Conservation (phyloP, 2,888 invertebrate genomes). For the Neelides folsomi region DNA sequence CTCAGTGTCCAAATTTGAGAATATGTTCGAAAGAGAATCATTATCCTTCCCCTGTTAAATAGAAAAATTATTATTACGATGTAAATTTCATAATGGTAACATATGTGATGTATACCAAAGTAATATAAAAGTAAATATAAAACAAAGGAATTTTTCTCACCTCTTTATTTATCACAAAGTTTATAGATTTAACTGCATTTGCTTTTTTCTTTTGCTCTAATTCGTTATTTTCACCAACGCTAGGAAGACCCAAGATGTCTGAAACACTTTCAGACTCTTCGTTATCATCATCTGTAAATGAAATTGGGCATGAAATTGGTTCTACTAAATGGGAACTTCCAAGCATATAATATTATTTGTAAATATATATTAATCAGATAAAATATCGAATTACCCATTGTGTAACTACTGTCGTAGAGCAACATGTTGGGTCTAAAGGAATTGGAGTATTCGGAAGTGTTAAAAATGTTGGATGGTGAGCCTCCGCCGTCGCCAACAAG, state of each 20-base stretch:
- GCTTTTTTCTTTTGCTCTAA: constrained; percentile 48
- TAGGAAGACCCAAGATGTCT: no score
- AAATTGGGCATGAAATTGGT: neutral
- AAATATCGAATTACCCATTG: no score
- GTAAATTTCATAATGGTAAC: neutral
- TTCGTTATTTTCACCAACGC: constrained; percentile 19
- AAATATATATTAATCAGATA: no score
- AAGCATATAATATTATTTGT: no score
- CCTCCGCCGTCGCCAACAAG: constrained; percentile 2
- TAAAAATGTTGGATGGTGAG: neutral
- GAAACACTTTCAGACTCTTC: constrained; percentile 31
- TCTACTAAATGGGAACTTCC: neutral
- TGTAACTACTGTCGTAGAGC: no score
- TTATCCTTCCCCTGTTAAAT: constrained; percentile 24
- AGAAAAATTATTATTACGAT: neutral
- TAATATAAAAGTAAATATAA: neutral
- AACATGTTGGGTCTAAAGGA: neutral
- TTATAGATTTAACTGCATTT: constrained; percentile 60
- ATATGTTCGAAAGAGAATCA: constrained; percentile 28
- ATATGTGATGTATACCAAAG: neutral
- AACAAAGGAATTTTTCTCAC: constrained; percentile 9
- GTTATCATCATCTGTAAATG: constrained; percentile 26
- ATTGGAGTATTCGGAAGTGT: neutral
- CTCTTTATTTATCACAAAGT: constrained; percentile 41
- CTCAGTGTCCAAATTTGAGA: constrained; percentile 34